Percentiles rank a stretch among this genome's conserved stretches.
Conservation (phyloP, 2,797 vertebrate species). For the Eleutherodactylus coqui region DNA sequence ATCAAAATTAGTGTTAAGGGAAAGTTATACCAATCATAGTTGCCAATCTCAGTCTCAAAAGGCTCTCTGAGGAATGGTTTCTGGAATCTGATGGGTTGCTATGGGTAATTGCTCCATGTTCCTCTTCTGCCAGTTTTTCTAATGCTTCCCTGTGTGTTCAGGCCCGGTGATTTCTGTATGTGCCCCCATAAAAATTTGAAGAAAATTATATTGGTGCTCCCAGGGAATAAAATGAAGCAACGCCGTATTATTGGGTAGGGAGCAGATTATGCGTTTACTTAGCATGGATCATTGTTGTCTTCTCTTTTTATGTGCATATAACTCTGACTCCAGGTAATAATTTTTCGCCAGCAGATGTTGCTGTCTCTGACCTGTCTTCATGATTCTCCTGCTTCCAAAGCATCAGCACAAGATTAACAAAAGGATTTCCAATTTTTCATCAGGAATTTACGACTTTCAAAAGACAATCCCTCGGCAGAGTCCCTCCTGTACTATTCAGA, state of each 20-base stretch:
- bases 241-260: background rate
- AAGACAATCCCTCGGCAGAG: background rate
- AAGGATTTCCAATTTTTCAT: background rate
- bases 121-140: too few species aligned
- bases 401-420: background rate
- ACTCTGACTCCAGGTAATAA: background rate
- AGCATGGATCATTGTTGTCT: background rate
- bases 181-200: too few species aligned
- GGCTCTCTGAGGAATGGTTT: too few species aligned
- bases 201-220: background rate
- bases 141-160: too few species aligned
- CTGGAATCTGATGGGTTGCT: too few species aligned
- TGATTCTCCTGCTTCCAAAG: background rate
- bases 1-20: too few species aligned
- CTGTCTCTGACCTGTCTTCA: background rate
- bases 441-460: background rate
- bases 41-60: too few species aligned
- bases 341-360: background rate
- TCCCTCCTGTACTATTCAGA: background rate
- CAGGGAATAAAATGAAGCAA: background rate
- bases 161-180: too few species aligned
- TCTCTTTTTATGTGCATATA: background rate
- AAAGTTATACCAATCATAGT: too few species aligned
- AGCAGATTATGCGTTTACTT: background rate
- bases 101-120: too few species aligned